phyloP scores from a whole-genome alignment of 23 tunicate species.

The Botrylloides violaceus region DNA sequence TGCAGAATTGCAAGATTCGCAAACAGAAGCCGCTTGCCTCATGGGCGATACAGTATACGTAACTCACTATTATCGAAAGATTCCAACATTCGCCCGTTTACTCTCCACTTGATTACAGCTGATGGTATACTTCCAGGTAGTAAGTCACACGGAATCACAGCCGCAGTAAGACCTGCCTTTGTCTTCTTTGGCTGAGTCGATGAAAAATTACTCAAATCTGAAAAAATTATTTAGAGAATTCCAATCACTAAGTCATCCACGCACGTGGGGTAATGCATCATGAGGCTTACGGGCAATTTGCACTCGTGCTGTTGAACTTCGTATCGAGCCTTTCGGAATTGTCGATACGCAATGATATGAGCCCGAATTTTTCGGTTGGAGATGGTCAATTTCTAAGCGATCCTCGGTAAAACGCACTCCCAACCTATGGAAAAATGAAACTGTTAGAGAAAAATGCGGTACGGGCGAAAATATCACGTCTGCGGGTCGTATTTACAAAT shows the following conservation, averaged over 20 bases:
- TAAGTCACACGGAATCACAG: slow-evolving; percentile 5
- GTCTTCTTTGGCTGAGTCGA: background rate
- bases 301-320: background rate
- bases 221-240: background rate
- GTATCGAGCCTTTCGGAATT: background rate
- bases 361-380: background rate
- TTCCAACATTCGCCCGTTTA: background rate
- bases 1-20: too few species aligned
- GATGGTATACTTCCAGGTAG: slow-evolving; percentile 9
- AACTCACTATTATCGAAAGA: background rate
- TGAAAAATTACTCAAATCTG: slow-evolving; percentile 2
- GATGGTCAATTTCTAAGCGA: background rate
- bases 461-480: too few species aligned
- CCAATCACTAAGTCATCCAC: background rate
- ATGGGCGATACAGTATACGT: too few species aligned
- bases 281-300: background rate
- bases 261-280: background rate
- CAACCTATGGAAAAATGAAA: background rate
- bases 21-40: too few species aligned
- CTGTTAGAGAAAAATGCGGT: too few species aligned
- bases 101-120: slow-evolving; percentile 3
- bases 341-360: background rate
- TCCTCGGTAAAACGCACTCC: background rate
- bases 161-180: background rate
- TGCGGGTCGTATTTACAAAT: too few species aligned